Evolutionary conservation across 2,797 vertebrate species (phyloP).

Genomic region (Periparus ater): DNA sequence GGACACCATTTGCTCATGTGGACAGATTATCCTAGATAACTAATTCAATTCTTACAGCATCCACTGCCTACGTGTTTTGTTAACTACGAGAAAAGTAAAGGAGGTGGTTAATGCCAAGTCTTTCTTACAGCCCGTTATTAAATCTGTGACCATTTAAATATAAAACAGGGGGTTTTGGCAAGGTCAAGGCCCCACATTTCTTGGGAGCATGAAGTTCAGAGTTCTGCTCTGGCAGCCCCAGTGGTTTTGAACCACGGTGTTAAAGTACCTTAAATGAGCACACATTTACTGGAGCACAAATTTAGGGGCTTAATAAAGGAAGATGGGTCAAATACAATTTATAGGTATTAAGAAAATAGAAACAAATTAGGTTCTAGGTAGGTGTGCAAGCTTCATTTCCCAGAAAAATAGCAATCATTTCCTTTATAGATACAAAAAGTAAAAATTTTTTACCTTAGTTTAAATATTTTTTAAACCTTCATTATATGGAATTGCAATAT

Average conservation of each 20-base stretch:
- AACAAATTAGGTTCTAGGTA: conserved; percentile 35
- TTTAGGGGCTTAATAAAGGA: conserved; percentile 57
- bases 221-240: conserved; percentile 41
- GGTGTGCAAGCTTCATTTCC: conserved; percentile 33
- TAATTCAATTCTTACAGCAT: conserved; percentile 61
- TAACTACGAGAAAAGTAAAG: conserved; percentile 60
- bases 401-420: conserved; percentile 22
- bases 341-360: conserved; percentile 41
- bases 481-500: conserved; percentile 20
- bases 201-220: conserved; percentile 53
- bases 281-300: conserved; percentile 44
- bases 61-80: conserved; percentile 60
- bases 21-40: conserved; percentile 66
- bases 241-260: conserved; percentile 7
- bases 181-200: conserved; percentile 54
- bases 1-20: conserved; percentile 74
- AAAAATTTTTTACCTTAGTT: conserved; percentile 14
- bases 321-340: conserved; percentile 48
- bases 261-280: conserved; percentile 39
- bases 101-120: conserved; percentile 57
- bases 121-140: conserved; percentile 61
- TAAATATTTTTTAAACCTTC: conserved; percentile 50
- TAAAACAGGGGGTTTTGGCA: conserved; percentile 54
- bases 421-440: conserved; percentile 45
- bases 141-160: conserved; percentile 72